Conservation (phyloP, 1,140 invertebrate genomes). For the Panagrolaimus sp. region DNA sequence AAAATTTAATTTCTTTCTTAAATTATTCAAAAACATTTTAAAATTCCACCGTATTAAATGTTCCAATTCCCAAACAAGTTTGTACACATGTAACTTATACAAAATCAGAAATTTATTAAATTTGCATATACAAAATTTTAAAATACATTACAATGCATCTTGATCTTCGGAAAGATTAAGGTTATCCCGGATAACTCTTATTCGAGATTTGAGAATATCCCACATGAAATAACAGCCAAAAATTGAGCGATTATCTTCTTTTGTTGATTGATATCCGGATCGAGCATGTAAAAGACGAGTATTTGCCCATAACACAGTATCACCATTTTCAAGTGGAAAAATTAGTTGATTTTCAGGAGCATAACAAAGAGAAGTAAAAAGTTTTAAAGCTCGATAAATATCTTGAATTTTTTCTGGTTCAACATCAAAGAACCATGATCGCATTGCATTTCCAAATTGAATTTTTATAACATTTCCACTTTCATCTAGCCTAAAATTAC, state of each 20-base stretch:
- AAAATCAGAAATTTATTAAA: too few relatives aligned
- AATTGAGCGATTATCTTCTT: conserved; percentile 28
- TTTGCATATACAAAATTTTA: too few relatives aligned
- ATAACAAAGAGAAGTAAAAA: conserved; percentile 52
- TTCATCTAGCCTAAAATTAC: conserved; percentile 17
- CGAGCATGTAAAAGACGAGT: conserved; percentile 52
- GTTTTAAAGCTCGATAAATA: conserved; percentile 50
- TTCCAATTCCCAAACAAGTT: too few relatives aligned
- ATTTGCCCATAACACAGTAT: conserved; percentile 54
- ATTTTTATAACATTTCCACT: conserved; percentile 36
- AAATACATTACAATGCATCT: conserved; percentile 12
- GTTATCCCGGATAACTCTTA: conserved; percentile 43
- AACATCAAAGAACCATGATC: conserved; percentile 56
- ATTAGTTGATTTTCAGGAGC: conserved; percentile 48
- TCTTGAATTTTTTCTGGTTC: conserved; percentile 41
- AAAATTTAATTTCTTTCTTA: too few relatives aligned
- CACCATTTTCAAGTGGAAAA: conserved; percentile 49
- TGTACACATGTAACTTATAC: too few relatives aligned
- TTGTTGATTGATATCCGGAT: conserved; percentile 30
- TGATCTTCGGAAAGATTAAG: conserved; percentile 43
- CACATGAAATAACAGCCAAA: conserved; percentile 53
- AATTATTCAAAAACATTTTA: too few relatives aligned
- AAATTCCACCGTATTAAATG: too few relatives aligned
- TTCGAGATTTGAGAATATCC: conserved; percentile 53
- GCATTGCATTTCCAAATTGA: conserved; percentile 56